Percentiles rank a stretch among this genome's conserved stretches.
phyloP scores from a whole-genome alignment of 2,888 invertebrate species.

The Plagodis pulveraria region DNA sequence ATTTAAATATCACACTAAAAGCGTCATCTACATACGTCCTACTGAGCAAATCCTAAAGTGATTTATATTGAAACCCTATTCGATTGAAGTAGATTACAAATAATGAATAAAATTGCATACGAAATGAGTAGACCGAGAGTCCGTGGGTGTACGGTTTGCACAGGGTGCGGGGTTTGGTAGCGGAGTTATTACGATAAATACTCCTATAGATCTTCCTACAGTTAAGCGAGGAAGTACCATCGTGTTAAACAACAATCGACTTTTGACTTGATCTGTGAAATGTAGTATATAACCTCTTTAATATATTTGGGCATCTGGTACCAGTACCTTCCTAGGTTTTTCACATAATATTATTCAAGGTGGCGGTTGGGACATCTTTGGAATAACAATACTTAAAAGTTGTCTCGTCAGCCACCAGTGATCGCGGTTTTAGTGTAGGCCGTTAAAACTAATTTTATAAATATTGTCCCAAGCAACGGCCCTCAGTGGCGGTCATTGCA shows the following conservation, averaged over 20 bases:
- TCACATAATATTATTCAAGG: too few relatives aligned
- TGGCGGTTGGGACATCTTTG: too few relatives aligned
- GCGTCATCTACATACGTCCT: constrained; percentile 82
- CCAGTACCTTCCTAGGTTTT: too few relatives aligned
- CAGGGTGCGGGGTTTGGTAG: constrained; percentile 53
- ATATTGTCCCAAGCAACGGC: too few relatives aligned
- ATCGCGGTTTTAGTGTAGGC: too few relatives aligned
- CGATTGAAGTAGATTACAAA: constrained; percentile 84
- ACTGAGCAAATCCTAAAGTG: constrained; percentile 80
- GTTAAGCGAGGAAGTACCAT: constrained; percentile 48
- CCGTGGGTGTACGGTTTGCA: constrained; percentile 73
- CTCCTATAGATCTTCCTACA: constrained; percentile 40
- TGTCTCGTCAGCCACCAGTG: too few relatives aligned
- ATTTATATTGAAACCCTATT: constrained; percentile 81
- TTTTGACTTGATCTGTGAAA: constrained; percentile 45
- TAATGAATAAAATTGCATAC: constrained; percentile 85
- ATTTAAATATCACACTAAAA: constrained; percentile 82
- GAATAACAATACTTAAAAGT: too few relatives aligned
- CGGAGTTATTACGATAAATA: constrained; percentile 71
- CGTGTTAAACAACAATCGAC: constrained; percentile 45
- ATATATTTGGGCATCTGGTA: too few relatives aligned
- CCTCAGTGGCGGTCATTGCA: too few relatives aligned
- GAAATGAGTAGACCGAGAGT: constrained; percentile 79
- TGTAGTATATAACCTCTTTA: neutral
- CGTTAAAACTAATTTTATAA: too few relatives aligned